Percentiles rank a stretch among this genome's conserved stretches.
Evolutionary conservation across 2,797 vertebrate genomes (phyloP).

Genomic region (Kryptopterus vitreolus): DNA sequence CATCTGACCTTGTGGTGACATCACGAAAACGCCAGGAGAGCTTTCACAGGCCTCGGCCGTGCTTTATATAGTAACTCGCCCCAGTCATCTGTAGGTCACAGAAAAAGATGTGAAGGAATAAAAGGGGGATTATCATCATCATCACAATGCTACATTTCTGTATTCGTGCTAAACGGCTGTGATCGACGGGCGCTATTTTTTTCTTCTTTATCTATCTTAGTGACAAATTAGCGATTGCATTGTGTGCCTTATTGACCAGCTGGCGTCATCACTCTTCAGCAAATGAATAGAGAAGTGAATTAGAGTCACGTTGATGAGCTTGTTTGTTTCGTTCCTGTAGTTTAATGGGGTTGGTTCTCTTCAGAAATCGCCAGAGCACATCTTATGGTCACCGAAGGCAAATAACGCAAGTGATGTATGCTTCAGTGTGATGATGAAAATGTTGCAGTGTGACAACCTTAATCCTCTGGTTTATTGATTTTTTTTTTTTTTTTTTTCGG

Average conservation of each 20-base stretch:
- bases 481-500: too few species aligned
- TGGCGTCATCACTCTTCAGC: slow-evolving; percentile 40
- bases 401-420: slow-evolving; percentile 23
- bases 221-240: slow-evolving; percentile 65
- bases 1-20: slow-evolving; percentile 41
- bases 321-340: slow-evolving; percentile 53
- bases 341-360: slow-evolving; percentile 51
- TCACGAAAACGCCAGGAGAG: slow-evolving; percentile 49
- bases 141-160: slow-evolving; percentile 62
- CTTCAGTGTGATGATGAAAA: slow-evolving; percentile 34
- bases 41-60: slow-evolving; percentile 34
- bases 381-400: slow-evolving; percentile 42
- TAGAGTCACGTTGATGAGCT: slow-evolving; percentile 48
- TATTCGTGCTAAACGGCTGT: slow-evolving; percentile 59
- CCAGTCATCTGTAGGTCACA: slow-evolving; percentile 51
- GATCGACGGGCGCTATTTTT: slow-evolving; percentile 64
- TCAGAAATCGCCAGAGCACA: slow-evolving; percentile 45
- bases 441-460: slow-evolving; percentile 29
- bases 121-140: slow-evolving; percentile 67
- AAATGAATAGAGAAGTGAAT: slow-evolving; percentile 50
- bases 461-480: slow-evolving; percentile 45
- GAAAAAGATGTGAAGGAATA: slow-evolving; percentile 57
- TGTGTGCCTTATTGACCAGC: slow-evolving; percentile 53
- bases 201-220: too few species aligned
- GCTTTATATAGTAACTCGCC: slow-evolving; percentile 39